Base-by-base conservation (phyloP, 2,888 invertebrate species). In the Eucera pruinosa region DNA sequence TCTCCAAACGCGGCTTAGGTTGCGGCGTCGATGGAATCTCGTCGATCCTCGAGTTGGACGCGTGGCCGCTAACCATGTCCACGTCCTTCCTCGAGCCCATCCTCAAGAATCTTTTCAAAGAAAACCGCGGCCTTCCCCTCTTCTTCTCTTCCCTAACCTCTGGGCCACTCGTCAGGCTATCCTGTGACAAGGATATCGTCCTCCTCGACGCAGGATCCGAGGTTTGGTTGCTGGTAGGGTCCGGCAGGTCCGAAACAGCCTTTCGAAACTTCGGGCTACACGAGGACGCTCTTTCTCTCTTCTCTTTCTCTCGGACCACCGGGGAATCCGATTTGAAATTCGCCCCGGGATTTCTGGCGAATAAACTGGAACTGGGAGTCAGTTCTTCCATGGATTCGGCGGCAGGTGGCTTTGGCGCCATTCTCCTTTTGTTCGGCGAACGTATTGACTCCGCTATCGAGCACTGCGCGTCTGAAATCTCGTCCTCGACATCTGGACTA, bases 41-140 rank as follows among this genome's bases (percentile, higher is more conserved):
- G 79, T 95, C 95, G 58, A 90, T 88, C 88, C 94, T 94, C 54
- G 92, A 91, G 66, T 92, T 93, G 50, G 92, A 90, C 50, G 94
- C 92, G 77, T 93, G 90, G 0, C 93, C 90, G 1, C 65, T 48
- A n/a, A 89, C 85, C 84, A 91, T 83, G 88, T 95, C 95, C 70
- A 95, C 94, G 85, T 96, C 96, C 89, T 96, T 96, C 68, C 94
- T 95, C 2, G 94, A 95, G 25, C 96, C 96, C 93, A 97, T 96
- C 70, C 97, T 94, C 33, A 97, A 93, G 81, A 97, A 95, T 89
- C 97, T 97, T 89, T 97, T 96, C 54, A 97, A 94, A 0, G 97
- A 97, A 90, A 97, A 97, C 85, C 96, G 95, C 1, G 94, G 93
- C 86, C 94, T 94, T 11, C 95, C 94, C 89, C 96, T 96, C 60